Evolutionary conservation across 1,140 invertebrate genomes (phyloP), one percentile per base, ranked within the genome.

Genomic region (Asobara japonica): DNA sequence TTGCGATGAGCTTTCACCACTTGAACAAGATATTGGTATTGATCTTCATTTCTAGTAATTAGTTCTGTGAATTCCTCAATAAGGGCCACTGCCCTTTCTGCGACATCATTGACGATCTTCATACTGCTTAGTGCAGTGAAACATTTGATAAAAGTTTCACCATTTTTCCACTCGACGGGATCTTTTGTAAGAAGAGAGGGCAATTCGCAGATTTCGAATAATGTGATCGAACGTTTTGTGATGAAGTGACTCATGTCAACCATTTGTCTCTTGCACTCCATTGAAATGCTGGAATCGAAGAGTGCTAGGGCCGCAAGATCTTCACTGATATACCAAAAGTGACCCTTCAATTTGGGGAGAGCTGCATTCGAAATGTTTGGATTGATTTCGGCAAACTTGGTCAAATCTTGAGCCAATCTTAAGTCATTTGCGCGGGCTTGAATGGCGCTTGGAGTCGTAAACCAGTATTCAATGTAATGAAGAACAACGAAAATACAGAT

Each of bases 81-180:
- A 6, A 87, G 62, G 65, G 82, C 81, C 7, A 86, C 81, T 45
- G 77, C 78, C 74, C 80, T 76, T 83, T n/a, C 80, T 20, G 77
- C 82, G 20, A 65, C 67, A 68, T 83, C 80, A 75, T 84, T 83
- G 0, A 82, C 77, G 65, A 75, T 75, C 71, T 78, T 74, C 22
- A 79, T 56, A 27, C 18, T 30, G 3, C 29, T 30, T n/a, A 71
- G 56, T 8, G 31, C 5, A 45, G 61, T 20, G 5, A 41, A 22
- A 64, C 60, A 64, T 65, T 71, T 27, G 61, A 62, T 27, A 29
- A 62, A 64, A 27, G 29, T 60, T 22, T 36, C 48, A 64, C 66
- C 16, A 10, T 56, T 33, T 20, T 65, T 11, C 70, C 70, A 65
- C 22, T 27, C 20, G 6, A 38, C 41, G 4, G 30, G n/a, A 22